Evolutionary conservation across 2,888 invertebrate genomes (phyloP), one percentile per base, ranked within the genome.

Genomic region (Lepidochrysops patricia): DNA sequence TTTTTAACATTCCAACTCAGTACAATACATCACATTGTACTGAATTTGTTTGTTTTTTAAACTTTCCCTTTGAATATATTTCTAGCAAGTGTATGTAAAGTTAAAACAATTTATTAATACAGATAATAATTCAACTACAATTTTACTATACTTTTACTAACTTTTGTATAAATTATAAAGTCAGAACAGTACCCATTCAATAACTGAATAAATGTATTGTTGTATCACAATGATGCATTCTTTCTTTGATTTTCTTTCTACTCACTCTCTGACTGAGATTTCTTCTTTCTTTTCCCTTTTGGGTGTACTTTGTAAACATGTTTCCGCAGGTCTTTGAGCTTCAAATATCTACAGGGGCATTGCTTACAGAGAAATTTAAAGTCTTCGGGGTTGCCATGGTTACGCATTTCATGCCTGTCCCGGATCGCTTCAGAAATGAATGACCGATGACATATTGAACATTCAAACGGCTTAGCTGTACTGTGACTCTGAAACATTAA

Each of bases 241-340:
- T 29, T 29, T 29, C 9, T 23, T 43, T 43, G 9, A 43, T 4
- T 19, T 29, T n/a, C n/a, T n/a, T n/a, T n/a, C 57, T 57, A 63
- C 32, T 63, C 63, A 19, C 60, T 61, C 9, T 64, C 63, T 2
- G 62, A 63, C 7, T 66, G 59, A 0, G 50, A 60, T 58, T 66
- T 66, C 68, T 67, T 72, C 72, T 72, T 72, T 72, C 72, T 70
- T 61, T 72, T 73, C n/a, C 64, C 67, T 35, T 78, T 80, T 0
- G 79, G 78, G 26, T 87, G 87, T n/a, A 69, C 73, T 67, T 84
- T 85, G 66, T 81, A 79, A 35, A 74, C 70, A 65, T 88, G 87
- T 57, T 80, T 82, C 35, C 76, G 74, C 0, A 87, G 69, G 62
- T 86, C 85, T 64, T 82, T 83, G 2, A 69, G 61, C 62, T 79